Conservation (phyloP, 2,888 invertebrate genomes). For the Melipona beecheii region DNA sequence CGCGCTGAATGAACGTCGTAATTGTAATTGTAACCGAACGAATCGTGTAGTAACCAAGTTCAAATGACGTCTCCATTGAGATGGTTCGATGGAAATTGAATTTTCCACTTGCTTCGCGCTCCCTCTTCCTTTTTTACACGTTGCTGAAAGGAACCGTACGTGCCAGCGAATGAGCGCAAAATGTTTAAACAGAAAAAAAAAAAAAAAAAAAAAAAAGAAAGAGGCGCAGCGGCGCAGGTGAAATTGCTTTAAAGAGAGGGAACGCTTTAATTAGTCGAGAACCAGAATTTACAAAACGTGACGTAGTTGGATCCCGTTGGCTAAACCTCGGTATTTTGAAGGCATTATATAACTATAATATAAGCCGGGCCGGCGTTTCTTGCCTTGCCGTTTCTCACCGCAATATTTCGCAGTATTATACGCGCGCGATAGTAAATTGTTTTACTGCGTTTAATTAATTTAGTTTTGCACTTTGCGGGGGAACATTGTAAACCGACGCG, state of each 20-base stretch:
- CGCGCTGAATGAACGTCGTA: slow-evolving; percentile 5
- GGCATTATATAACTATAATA: background rate
- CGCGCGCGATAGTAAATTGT: background rate
- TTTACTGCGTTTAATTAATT: background rate
- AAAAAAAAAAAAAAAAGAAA: background rate
- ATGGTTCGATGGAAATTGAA: background rate
- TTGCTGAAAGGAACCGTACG: background rate
- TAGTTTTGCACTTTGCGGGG: background rate
- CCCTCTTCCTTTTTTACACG: no score
- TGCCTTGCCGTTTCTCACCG: background rate
- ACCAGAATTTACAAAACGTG: slow-evolving; percentile 56
- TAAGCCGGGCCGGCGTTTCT: background rate
- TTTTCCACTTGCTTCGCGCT: background rate
- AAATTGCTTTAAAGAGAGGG: slow-evolving; percentile 16
- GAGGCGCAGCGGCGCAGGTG: background rate
- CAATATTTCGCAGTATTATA: background rate
- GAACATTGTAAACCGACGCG: background rate
- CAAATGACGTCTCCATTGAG: background rate
- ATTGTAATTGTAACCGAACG: slow-evolving; percentile 36
- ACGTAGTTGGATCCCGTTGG: slow-evolving; percentile 30
- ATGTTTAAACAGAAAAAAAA: slow-evolving; percentile 11
- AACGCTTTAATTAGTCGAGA: slow-evolving; percentile 65
- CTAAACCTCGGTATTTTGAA: slow-evolving; percentile 7
- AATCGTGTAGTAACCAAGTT: slow-evolving; percentile 24
- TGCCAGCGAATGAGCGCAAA: background rate